Evolutionary conservation across 2,797 vertebrate genomes (phyloP), one percentile per base, ranked within the genome.

Genomic region (Diplodus puntazzo): DNA sequence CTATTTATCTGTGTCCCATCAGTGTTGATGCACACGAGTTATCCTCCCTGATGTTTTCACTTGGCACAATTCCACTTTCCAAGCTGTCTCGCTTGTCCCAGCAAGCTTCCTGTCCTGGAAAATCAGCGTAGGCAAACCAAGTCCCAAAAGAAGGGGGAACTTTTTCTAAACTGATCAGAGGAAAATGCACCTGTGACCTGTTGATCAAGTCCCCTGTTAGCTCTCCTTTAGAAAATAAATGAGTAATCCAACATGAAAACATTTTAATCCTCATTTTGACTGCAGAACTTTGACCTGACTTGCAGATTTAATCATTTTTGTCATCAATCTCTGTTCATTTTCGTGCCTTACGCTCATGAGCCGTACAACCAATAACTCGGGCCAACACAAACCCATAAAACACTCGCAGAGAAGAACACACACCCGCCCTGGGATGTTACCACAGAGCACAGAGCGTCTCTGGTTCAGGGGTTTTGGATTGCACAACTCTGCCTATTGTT

Each of bases 401-500:
- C 60, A 61, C 69, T 65, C 11, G 6, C 1, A 69, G 62, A 42
- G 72, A 79, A 74, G 54, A 23, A 54, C n/a, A 50, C 49, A 54
- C 11, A 25, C 21, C 57, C 18, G 5, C 76, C 79, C 55, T 68
- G 46, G 45, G 62, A 64, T 11, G 16, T 74, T 70, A 50, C 21
- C 42, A 23, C 66, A 53, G 63, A 78, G 30, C 54, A 50, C 54
- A 86, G 72, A 81, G 80, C 50, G 52, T 80, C 77, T 90, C 75
- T 81, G 87, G 79, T 82, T 89, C 85, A 82, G 73, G 64, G 81
- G 81, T 88, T 92, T 94, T 82, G 66, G 79, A 77, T 92, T 92
- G 89, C 92, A 93, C 94, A 93, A 93, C 89, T 90, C 87, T 69
- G 86, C 71, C 90, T 90, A 93, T 94, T 93, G 92, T 94, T 88